These are phyloP conservation scores for Camelus bactrianus DNA, from an alignment of 2,113 vertebrate genomes.

Conservation along the genomic window DNA sequence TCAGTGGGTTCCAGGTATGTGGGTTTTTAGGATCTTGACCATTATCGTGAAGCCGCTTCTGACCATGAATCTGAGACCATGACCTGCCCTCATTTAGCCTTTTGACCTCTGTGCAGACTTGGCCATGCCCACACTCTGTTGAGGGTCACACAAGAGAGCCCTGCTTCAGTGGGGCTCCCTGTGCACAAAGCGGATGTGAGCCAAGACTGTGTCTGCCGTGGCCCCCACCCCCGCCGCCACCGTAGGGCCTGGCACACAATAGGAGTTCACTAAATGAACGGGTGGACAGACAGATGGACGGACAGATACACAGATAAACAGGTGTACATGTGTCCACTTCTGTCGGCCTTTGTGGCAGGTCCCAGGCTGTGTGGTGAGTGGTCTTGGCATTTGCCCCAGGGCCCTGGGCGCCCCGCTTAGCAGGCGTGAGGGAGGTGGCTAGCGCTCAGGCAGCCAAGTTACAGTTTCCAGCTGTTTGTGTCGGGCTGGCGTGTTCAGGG, in stretches of 20 bases:
- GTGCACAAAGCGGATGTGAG: background rate
- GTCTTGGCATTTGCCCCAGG: background rate
- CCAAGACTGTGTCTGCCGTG: background rate
- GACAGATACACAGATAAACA: background rate
- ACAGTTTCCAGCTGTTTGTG: slow-evolving; percentile 89
- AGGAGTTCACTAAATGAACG: background rate
- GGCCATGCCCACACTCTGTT: background rate
- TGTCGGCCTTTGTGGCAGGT: background rate
- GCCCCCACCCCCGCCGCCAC: background rate
- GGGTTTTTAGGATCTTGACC: background rate
- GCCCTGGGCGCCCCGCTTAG: slow-evolving; percentile 65
- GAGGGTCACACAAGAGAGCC: no score
- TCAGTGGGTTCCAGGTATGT: accelerated
- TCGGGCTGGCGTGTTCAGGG: slow-evolving; percentile 88
- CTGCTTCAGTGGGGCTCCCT: background rate
- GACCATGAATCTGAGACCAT: background rate
- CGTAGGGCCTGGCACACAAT: background rate
- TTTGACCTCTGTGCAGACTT: background rate
- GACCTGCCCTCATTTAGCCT: background rate
- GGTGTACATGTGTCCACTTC: background rate
- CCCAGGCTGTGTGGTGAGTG: slow-evolving; percentile 55
- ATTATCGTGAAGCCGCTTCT: background rate
- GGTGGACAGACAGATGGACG: background rate
- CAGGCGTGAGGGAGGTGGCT: slow-evolving; percentile 78
- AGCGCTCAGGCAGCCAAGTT: slow-evolving; percentile 87